A percentile compares a stretch with the other conserved stretches of the same genome.
These are phyloP conservation scores for Geococcyx californianus DNA, from an alignment of 2,113 vertebrate genomes.

Conservation along the genomic window DNA sequence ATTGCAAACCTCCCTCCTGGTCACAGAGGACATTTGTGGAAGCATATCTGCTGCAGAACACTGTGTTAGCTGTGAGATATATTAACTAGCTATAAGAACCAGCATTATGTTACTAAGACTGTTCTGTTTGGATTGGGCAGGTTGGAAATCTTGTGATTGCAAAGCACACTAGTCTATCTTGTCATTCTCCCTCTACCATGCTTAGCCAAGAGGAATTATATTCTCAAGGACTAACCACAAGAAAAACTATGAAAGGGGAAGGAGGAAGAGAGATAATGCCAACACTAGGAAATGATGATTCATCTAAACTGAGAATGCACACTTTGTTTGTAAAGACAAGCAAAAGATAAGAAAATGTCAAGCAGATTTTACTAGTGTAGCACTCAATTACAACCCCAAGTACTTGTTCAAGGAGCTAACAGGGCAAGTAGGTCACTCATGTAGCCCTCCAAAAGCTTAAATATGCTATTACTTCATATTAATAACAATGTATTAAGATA, in stretches of 20 bases:
- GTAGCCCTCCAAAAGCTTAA: not conserved
- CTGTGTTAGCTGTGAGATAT: not conserved
- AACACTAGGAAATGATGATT: not conserved
- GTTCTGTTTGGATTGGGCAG: not conserved
- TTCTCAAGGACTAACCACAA: not conserved
- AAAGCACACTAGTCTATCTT: not conserved
- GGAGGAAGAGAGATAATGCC: not conserved
- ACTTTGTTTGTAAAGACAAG: not conserved
- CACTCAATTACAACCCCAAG: not conserved
- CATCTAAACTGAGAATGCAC: not conserved
- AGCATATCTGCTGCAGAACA: not conserved
- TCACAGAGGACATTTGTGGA: not conserved
- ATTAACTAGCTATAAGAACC: not conserved
- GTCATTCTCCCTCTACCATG: accelerated
- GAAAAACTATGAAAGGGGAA: not conserved
- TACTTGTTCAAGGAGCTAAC: not conserved
- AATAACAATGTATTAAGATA: not conserved
- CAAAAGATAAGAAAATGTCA: not conserved
- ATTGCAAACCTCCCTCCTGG: not conserved
- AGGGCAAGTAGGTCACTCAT: not conserved
- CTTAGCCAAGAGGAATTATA: not conserved
- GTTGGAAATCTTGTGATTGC: not conserved
- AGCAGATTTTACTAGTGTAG: not conserved
- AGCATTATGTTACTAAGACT: accelerated
- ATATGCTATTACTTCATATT: not conserved